Evolutionary conservation across 2,888 invertebrate species (phyloP).

Genomic region (Drymonia ruficornis): DNA sequence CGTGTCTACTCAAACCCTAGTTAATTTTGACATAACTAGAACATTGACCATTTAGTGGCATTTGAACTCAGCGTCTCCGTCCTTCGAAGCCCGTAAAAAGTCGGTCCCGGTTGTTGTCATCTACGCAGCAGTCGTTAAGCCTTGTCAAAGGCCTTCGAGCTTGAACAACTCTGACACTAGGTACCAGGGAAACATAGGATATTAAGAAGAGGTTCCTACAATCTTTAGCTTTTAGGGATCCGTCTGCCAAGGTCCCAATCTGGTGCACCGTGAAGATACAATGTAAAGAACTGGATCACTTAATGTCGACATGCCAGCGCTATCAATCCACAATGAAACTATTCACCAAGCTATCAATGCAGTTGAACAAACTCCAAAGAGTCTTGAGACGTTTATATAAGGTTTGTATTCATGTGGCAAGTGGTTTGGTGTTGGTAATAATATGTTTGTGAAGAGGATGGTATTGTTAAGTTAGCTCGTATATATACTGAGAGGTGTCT

Average conservation of each 20-base stretch:
- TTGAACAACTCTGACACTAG: too few species aligned
- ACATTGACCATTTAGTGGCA: too few species aligned
- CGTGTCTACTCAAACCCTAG: too few species aligned
- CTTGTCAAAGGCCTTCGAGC: too few species aligned
- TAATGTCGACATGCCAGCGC: constrained; percentile 37
- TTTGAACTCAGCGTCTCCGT: too few species aligned
- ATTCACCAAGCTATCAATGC: constrained; percentile 8
- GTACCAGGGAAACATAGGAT: too few species aligned
- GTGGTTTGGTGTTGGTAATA: constrained; percentile 9
- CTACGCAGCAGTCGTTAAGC: too few species aligned
- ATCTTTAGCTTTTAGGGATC: too few species aligned
- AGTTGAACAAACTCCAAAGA: neutral
- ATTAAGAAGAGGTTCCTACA: too few species aligned
- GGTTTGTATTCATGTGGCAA: constrained; percentile 14
- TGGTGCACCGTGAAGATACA: constrained; percentile 22
- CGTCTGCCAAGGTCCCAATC: constrained; percentile 4
- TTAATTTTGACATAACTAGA: too few species aligned
- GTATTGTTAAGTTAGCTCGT: constrained; percentile 53
- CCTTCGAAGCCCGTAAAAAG: too few species aligned
- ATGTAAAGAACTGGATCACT: constrained; percentile 28
- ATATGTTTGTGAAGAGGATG: constrained; percentile 30
- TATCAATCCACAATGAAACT: constrained; percentile 32
- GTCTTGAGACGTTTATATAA: constrained; percentile 3
- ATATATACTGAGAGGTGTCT: constrained; percentile 62
- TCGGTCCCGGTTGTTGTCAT: too few species aligned